phyloP scores from a whole-genome alignment of 2,888 invertebrate genomes.

The Brenthis hecate region DNA sequence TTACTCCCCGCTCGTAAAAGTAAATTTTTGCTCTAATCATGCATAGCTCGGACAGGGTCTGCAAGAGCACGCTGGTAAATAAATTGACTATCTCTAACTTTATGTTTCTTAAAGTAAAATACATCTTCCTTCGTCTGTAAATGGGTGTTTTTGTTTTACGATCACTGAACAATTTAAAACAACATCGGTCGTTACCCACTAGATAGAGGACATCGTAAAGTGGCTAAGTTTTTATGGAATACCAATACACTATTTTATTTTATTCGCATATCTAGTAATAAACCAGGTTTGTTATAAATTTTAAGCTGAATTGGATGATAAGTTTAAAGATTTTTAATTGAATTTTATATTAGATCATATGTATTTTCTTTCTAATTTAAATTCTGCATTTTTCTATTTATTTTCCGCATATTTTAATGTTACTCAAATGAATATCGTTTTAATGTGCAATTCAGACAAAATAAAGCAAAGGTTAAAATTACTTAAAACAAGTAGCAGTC shows the following conservation, averaged over 20 bases:
- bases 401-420: too few relatives aligned
- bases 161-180: conserved; percentile 33
- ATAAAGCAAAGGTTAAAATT: too few relatives aligned
- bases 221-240: conserved; percentile 25
- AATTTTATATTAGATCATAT: too few relatives aligned
- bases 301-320: too few relatives aligned
- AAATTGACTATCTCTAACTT: conserved; percentile 26
- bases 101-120: conserved; percentile 27
- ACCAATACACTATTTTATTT: conserved; percentile 26
- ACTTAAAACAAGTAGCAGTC: too few relatives aligned
- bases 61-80: conserved; percentile 14
- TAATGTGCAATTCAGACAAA: too few relatives aligned
- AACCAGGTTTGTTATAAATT: not conserved
- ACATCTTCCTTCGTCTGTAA: conserved; percentile 27
- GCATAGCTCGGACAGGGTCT: conserved; percentile 18
- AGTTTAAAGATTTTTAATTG: too few relatives aligned
- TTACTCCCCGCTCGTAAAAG: conserved; percentile 21
- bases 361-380: too few relatives aligned
- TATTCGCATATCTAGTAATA: conserved; percentile 6
- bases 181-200: conserved; percentile 30
- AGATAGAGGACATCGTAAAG: conserved; percentile 33
- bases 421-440: too few relatives aligned
- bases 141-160: conserved; percentile 36
- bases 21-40: conserved; percentile 18
- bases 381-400: too few relatives aligned